Base-by-base conservation (phyloP, 1,140 invertebrate genomes). In the Zaprionus kolodkinae region DNA sequence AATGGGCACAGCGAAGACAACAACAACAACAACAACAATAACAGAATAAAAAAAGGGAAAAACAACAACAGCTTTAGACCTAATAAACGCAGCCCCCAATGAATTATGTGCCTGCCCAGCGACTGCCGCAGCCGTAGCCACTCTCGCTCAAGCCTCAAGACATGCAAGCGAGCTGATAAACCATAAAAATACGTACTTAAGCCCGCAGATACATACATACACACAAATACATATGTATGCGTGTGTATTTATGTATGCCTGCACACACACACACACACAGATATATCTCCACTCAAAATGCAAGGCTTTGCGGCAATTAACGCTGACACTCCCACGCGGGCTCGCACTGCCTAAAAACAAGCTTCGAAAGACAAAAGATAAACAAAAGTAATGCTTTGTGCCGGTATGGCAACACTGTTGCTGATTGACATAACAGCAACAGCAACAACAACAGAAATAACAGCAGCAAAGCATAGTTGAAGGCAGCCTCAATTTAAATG, bases 301-400 rank as follows among this genome's bases (percentile, higher is more conserved):
- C 77, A 74, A 72, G 81, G 65, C 80, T 89, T 88, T 78, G 78
- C 65, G 70, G 80, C 84, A 89, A 88, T 88, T 89, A 88, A 88
- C 63, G 76, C 84, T 89, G 80, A 75, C 84, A 88, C 85, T 89
- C 84, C 85, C 84, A 88, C 84, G 85, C 80, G 64, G 55, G 72
- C 65, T 70, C 57, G 17, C 38, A 62, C 59, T 50, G 48, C 12
- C 36, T 35, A 77, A 61, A 57, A 52, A 35, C 33, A 35, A 35
- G 73, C 54, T 52, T 50, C n/a, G 9, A 55, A 69, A 74, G 50
- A 54, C 48, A 59, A 61, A 67, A 82, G 63, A 72, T 17, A 79
- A 82, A 84, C 81, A 86, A 82, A 69, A 70, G 73, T 78, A 71
- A 17, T 50, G 77, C 74, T 78, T 71, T 78, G 70, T 79, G 54